Base-by-base conservation (phyloP, 2,113 vertebrate genomes). In the Cavia aperea region DNA sequence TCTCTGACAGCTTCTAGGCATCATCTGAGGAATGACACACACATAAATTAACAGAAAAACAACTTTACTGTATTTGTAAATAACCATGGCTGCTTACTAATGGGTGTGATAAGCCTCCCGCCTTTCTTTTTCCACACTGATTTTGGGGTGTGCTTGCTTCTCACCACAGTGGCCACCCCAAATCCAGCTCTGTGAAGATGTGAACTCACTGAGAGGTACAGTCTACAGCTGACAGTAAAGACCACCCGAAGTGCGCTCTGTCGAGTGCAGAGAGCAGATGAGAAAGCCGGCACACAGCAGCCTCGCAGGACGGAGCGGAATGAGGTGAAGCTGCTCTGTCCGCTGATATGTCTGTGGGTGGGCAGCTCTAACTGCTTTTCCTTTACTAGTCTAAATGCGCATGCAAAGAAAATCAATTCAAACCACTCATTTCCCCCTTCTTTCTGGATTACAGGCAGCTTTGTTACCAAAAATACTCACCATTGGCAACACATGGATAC, bases 381-480 rank as follows among this genome's bases (percentile, higher is more conserved):
- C 83, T 24, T 58, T 18, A 19, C 33, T 54, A 89, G 12, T 89
- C 60, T 86, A 54, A 9, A 86, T 75, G 14, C n/a, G 39, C 15
- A 39, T n/a, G 21, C 19, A 83, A 82, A 86, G 33, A 92, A 90
- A 93, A 94, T 39, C 66, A 62, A 73, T 88, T 78, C 43, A 92
- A 91, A 91, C 84, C 43, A 66, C 19, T 4, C 2, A 4, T 16
- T 86, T 91, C 2, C 12, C 18, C 65, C 29, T 92, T 90, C 88
- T 9, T 77, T 77, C 46, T 82, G 43, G 12, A 90, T 78, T 56
- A 56, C 88, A 86, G 81, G 19, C 3, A 15, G 81, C 14, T 92
- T 88, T 90, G 46, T 68, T 73, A 65, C 36, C 13, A 89, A 86
- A 83, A 73, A 73, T 73, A 94, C 54, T 86, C 5, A 81, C 29